Evolutionary conservation across 2,888 invertebrate genomes (phyloP).

Genomic region (Mycalesis mineus): DNA sequence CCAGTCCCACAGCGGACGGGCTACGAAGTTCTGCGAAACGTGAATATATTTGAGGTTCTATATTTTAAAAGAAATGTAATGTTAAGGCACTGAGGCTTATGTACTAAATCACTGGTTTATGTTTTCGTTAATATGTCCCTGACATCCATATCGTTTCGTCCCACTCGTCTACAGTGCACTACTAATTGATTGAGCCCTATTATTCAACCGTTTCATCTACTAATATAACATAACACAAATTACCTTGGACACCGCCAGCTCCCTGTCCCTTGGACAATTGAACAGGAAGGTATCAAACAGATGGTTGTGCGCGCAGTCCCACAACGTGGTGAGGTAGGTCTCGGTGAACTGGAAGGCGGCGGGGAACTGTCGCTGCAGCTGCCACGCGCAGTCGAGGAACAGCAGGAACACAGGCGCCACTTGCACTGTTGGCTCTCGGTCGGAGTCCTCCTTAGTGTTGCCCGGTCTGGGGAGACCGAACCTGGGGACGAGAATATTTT

Average conservation of each 20-base stretch:
- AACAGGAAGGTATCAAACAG: conserved; percentile 96
- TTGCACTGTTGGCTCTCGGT: conserved; percentile 55
- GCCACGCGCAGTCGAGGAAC: conserved; percentile 96
- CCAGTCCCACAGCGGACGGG: conserved; percentile 94
- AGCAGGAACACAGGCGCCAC: conserved; percentile 90
- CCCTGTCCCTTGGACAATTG: conserved; percentile 88
- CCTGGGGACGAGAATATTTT: conserved; percentile 57
- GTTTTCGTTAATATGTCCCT: too few species aligned
- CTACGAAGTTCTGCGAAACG: conserved; percentile 68
- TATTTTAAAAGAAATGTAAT: too few species aligned
- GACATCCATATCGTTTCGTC: too few species aligned
- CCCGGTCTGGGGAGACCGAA: conserved; percentile 83
- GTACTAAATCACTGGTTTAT: too few species aligned
- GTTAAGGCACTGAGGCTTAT: too few species aligned
- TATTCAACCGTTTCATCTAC: too few species aligned
- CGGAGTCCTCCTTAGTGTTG: conserved; percentile 68
- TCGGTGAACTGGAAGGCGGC: conserved; percentile 94
- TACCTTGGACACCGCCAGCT: conserved; percentile 81
- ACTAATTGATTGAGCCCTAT: too few species aligned
- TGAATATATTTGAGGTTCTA: too few species aligned
- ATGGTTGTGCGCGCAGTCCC: conserved; percentile 93
- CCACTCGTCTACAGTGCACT: too few species aligned
- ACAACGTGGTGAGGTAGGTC: conserved; percentile 92
- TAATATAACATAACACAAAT: too few species aligned
- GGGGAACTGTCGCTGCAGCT: conserved; percentile 92